Evolutionary conservation across 1,140 invertebrate genomes (phyloP).

Genomic region (Catajapyx aquilonaris): DNA sequence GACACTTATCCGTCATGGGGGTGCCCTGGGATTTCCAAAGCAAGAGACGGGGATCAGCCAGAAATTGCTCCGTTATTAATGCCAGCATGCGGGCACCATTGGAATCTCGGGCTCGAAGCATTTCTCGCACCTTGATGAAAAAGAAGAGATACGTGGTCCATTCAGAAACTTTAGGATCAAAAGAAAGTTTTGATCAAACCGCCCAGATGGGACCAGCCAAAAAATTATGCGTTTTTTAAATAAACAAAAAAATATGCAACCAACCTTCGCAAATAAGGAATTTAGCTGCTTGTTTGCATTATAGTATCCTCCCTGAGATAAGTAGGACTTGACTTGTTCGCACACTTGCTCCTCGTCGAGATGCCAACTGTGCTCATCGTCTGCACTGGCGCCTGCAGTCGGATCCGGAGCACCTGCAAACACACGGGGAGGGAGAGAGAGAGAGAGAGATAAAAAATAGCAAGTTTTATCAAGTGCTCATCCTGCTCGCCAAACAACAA

Average conservation of each 20-base stretch:
- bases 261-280: conserved; percentile 62
- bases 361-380: conserved; percentile 69
- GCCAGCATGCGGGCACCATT: conserved; percentile 68
- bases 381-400: conserved; percentile 63
- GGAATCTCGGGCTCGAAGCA: conserved; percentile 59
- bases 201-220: no score
- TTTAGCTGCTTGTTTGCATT: conserved; percentile 59
- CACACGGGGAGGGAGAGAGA: conserved; percentile 7
- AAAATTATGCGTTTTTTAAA: no score
- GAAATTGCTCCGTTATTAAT: conserved; percentile 73
- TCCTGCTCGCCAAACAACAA: no score
- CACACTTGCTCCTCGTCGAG: conserved; percentile 68
- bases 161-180: conserved; percentile 1
- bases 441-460: conserved; percentile 6
- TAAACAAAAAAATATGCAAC: conserved; percentile 9
- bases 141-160: conserved; percentile 1
- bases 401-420: conserved; percentile 53
- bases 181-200: no score
- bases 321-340: conserved; percentile 60
- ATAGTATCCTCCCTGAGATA: conserved; percentile 59
- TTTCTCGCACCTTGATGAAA: conserved; percentile 46
- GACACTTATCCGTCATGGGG: conserved; percentile 62
- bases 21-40: conserved; percentile 58
- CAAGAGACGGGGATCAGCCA: conserved; percentile 55
- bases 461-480: conserved; percentile 2